Evolutionary conservation across 1,140 invertebrate genomes (phyloP), one percentile per base, ranked within the genome.

Genomic region (Bombyx mandarina): DNA sequence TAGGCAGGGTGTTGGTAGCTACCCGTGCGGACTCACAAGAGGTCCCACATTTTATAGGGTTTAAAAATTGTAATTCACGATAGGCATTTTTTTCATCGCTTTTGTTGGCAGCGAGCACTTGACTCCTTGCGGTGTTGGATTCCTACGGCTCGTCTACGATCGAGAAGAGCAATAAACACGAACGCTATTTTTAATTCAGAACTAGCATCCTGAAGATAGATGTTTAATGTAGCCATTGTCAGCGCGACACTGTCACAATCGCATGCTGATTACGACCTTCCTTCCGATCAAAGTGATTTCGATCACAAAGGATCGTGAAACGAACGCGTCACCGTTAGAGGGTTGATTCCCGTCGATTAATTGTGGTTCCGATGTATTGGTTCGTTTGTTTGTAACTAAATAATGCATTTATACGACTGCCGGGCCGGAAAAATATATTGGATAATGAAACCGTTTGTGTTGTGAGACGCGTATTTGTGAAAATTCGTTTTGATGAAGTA

Each of bases 241-340:
- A 53, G 56, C 63, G 52, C 45, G 43, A 55, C 48, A 54, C 43
- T 63, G 64, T 61, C 65, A 69, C 68, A 71, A 68, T 69, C 71
- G 64, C 42, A 64, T 61, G 62, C 58, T 75, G 69, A 73, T 75
- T 74, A 69, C 67, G 60, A 53, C 67, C 65, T 73, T 74, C 62
- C 69, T 62, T 71, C 60, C 67, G 65, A 74, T 77, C 78, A 77
- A 76, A 82, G 75, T 75, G 71, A 73, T 75, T 79, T 54, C 55
- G 67, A 68, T 70, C 67, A 79, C 76, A 79, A 80, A 79, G 75
- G 71, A 66, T 73, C 79, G 69, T 67, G 74, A 75, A 83, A 75
- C 66, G 66, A 56, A 58, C 66, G 55, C 69, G 69, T 75, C 73
- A 72, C 62, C 58, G 52, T 50, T 56, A 61, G 54, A 49, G 57